A percentile compares a stretch with the other conserved stretches of the same genome.
Evolutionary conservation across 2,888 invertebrate genomes (phyloP).

Genomic region (Azorinus chamasolen): DNA sequence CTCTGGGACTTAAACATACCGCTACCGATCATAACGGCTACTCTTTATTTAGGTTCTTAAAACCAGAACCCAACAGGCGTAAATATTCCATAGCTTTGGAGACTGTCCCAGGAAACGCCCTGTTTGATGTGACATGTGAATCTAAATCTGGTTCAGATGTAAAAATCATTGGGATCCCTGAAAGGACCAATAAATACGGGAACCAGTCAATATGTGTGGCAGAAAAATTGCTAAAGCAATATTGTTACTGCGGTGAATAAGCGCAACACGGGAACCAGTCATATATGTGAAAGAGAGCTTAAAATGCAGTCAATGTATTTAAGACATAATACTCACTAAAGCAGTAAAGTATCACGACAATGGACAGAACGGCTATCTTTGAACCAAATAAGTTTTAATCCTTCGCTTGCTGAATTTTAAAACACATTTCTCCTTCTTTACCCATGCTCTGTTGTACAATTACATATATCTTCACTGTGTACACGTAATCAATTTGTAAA

Average conservation of each 20-base stretch:
- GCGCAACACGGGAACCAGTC: too few species aligned
- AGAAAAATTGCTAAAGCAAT: background rate
- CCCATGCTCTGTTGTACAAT: too few species aligned
- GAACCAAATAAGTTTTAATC: too few species aligned
- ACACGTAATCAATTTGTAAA: too few species aligned
- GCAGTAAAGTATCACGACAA: too few species aligned
- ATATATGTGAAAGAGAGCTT: too few species aligned
- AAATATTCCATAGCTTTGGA: constrained; percentile 36
- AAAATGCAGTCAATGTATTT: too few species aligned
- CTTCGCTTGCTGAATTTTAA: too few species aligned
- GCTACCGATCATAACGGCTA: constrained; percentile 50
- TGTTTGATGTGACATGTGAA: constrained; percentile 23
- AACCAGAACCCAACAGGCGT: constrained; percentile 35
- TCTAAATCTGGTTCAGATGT: background rate
- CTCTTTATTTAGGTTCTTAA: constrained; percentile 49
- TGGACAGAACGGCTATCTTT: too few species aligned
- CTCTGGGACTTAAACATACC: constrained; percentile 44
- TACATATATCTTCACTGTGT: too few species aligned
- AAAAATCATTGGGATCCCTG: background rate
- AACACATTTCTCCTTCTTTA: too few species aligned
- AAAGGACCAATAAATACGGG: constrained; percentile 24
- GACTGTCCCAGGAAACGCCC: constrained; percentile 12
- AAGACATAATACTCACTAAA: too few species aligned
- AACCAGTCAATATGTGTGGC: constrained; percentile 21
- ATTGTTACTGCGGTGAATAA: constrained; percentile 10